Conservation (phyloP, 1,140 invertebrate species). For the Drosophila nigromelanica region DNA sequence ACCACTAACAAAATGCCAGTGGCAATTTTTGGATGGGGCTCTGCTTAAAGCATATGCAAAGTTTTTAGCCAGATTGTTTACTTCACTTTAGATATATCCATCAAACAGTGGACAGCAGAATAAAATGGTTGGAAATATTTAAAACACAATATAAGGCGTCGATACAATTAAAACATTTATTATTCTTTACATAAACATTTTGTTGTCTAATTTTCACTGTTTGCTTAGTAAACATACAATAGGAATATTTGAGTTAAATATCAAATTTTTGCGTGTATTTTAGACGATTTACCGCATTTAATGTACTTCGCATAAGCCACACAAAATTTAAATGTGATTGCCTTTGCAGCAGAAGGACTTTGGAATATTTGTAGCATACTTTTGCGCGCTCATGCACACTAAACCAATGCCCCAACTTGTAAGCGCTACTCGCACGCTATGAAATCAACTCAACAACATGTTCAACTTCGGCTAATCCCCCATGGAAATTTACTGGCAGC, state of each 20-base stretch:
- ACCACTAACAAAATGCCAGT: background rate
- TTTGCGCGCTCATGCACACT: slow-evolving; percentile 34
- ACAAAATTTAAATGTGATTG: slow-evolving; percentile 27
- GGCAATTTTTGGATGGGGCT: background rate
- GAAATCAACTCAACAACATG: slow-evolving; percentile 65
- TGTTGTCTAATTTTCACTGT: background rate
- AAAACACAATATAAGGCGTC: too few species aligned
- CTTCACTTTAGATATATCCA: too few species aligned
- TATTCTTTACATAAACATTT: background rate
- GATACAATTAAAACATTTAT: background rate
- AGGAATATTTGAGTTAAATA: background rate
- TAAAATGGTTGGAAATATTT: too few species aligned
- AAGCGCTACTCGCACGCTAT: slow-evolving; percentile 36
- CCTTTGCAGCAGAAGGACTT: slow-evolving; percentile 16
- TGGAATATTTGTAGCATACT: slow-evolving; percentile 37
- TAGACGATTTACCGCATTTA: slow-evolving; percentile 2
- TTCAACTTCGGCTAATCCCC: slow-evolving; percentile 53
- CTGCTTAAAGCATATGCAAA: background rate
- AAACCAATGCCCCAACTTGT: slow-evolving; percentile 48
- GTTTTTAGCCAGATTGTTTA: background rate
- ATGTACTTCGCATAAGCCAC: slow-evolving; percentile 13
- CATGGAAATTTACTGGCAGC: slow-evolving; percentile 65
- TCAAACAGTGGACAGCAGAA: too few species aligned
- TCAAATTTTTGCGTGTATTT: slow-evolving; percentile 4
- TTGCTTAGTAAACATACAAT: background rate